Evolutionary conservation across 2,888 invertebrate genomes (phyloP).

Genomic region (Tachina lurida): DNA sequence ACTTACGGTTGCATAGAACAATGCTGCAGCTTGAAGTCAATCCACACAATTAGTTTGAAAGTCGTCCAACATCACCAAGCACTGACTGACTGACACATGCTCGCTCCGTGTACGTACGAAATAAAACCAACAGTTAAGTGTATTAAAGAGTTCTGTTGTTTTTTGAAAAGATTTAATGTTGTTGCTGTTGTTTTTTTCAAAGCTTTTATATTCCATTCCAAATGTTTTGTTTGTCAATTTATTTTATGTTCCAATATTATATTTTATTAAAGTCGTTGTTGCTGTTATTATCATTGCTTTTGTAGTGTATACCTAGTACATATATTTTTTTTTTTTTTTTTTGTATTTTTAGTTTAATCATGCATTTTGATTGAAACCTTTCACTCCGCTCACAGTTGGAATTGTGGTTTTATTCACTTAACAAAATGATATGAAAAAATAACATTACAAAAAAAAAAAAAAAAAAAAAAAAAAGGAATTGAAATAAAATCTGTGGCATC

Average conservation of each 20-base stretch:
- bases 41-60: constrained; percentile 55
- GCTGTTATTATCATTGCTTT: constrained; percentile 30
- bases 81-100: constrained; percentile 10
- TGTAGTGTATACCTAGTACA: constrained; percentile 69
- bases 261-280: constrained; percentile 53
- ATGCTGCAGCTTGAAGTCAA: constrained; percentile 51
- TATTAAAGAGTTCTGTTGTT: constrained; percentile 50
- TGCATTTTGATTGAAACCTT: constrained; percentile 79
- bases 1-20: constrained; percentile 33
- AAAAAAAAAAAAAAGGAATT: constrained; percentile 34
- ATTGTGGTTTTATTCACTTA: constrained; percentile 63
- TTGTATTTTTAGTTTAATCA: constrained; percentile 75
- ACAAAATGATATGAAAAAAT: constrained; percentile 40
- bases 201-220: constrained; percentile 43
- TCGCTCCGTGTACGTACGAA: background rate
- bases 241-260: constrained; percentile 65
- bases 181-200: constrained; percentile 8
- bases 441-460: constrained; percentile 11
- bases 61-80: constrained; percentile 32
- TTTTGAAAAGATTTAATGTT: background rate
- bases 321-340: constrained; percentile 22
- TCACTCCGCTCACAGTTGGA: constrained; percentile 80
- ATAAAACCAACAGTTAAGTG: constrained; percentile 32
- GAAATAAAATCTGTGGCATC: constrained; percentile 64
- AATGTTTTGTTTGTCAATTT: constrained; percentile 68